Evolutionary conservation across 2,113 vertebrate species (phyloP).

Genomic region (Dasyornis broadbenti): DNA sequence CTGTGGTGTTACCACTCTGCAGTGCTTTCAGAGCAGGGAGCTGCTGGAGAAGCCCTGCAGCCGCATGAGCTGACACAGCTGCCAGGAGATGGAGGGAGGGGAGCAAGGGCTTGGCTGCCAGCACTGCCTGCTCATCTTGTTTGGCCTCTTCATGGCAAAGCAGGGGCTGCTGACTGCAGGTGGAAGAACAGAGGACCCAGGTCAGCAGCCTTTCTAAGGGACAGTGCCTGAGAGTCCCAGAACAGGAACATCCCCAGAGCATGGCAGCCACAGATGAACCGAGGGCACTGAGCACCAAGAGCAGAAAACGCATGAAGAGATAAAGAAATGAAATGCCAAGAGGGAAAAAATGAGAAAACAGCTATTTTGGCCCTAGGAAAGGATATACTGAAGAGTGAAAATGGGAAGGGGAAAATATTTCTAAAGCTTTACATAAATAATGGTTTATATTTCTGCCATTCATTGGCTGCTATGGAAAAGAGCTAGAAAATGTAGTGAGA

Average conservation of each 20-base stretch:
- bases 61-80: not conserved
- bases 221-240: not conserved
- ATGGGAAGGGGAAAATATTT: not conserved
- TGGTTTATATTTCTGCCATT: not conserved
- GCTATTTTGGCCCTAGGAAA: not conserved
- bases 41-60: not conserved
- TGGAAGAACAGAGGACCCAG: not conserved
- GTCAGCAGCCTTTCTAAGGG: not conserved
- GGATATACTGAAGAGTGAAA: not conserved
- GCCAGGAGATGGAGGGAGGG: not conserved
- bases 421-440: not conserved
- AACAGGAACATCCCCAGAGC: not conserved
- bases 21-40: not conserved
- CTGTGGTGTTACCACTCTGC: accelerated
- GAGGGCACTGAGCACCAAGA: not conserved
- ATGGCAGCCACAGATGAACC: not conserved
- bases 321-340: not conserved
- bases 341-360: not conserved
- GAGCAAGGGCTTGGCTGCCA: not conserved
- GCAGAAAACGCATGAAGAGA: not conserved
- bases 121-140: not conserved
- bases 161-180: not conserved
- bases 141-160: not conserved
- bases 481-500: not conserved
- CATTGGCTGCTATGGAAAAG: not conserved